Evolutionary conservation across 1,140 invertebrate genomes (phyloP).

Genomic region (Saxidomus purpurata): DNA sequence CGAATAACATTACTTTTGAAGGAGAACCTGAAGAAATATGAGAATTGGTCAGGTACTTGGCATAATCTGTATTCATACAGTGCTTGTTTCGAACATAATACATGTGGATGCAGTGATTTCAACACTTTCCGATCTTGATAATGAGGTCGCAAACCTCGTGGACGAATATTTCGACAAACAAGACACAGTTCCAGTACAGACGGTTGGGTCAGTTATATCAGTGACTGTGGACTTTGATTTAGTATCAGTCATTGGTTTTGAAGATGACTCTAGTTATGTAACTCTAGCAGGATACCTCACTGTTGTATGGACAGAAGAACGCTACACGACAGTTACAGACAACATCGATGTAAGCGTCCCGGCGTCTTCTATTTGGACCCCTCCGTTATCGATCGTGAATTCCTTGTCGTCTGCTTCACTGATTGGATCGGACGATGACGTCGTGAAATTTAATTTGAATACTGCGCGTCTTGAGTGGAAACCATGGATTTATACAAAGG

Average conservation of each 20-base stretch:
- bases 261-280: not conserved
- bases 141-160: not conserved
- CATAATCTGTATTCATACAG: not conserved
- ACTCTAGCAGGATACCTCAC: slow-evolving; percentile 21
- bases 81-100: not conserved
- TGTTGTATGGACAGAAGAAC: slow-evolving; percentile 31
- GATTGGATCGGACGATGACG: slow-evolving; percentile 11
- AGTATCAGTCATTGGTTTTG: slow-evolving; percentile 20
- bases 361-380: slow-evolving; percentile 11
- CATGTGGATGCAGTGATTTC: not conserved
- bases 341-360: not conserved
- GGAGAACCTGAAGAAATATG: no score
- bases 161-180: slow-evolving; percentile 14
- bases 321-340: slow-evolving; percentile 3
- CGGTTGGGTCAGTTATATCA: not conserved
- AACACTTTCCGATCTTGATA: slow-evolving; percentile 2
- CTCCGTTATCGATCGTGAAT: slow-evolving; percentile 21
- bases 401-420: not conserved
- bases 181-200: not conserved
- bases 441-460: slow-evolving; percentile 11
- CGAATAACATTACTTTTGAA: no score
- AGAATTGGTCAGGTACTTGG: no score
- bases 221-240: slow-evolving; percentile 28
- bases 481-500: slow-evolving; percentile 4
- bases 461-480: slow-evolving; percentile 2